Percentiles rank a stretch among this genome's conserved stretches.
Evolutionary conservation across 2,888 invertebrate species (phyloP).

Genomic region (Esperia sulphurella): DNA sequence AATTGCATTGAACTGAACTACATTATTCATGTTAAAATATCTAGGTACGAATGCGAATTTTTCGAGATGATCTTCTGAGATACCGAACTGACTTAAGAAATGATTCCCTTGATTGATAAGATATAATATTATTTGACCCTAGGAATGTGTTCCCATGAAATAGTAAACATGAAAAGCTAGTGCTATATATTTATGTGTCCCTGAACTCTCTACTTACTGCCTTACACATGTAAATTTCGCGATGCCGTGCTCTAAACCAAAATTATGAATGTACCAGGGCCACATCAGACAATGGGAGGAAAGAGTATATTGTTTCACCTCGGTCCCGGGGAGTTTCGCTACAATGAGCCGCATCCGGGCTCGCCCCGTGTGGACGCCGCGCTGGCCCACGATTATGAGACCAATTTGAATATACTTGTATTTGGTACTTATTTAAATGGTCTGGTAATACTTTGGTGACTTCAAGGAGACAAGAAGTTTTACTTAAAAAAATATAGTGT

Average conservation of each 20-base stretch:
- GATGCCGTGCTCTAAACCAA: conserved; percentile 12
- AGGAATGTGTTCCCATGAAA: too few relatives aligned
- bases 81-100: too few relatives aligned
- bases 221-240: conserved; percentile 15
- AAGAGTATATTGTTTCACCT: conserved; percentile 72
- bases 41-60: too few relatives aligned
- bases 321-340: conserved; percentile 74
- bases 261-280: conserved; percentile 26
- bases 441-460: not conserved
- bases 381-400: conserved; percentile 21
- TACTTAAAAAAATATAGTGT: too few relatives aligned
- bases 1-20: too few relatives aligned
- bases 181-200: too few relatives aligned
- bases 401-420: conserved; percentile 38
- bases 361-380: conserved; percentile 27
- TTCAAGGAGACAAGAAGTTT: too few relatives aligned
- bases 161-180: too few relatives aligned
- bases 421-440: not conserved
- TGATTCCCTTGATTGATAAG: too few relatives aligned
- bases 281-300: conserved; percentile 64
- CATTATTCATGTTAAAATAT: too few relatives aligned
- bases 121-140: too few relatives aligned
- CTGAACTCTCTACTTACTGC: not conserved
- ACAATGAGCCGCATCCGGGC: conserved; percentile 75
- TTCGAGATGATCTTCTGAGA: too few relatives aligned